Percentiles rank a stretch among this genome's conserved stretches.
phyloP scores from a whole-genome alignment of 2,797 vertebrate genomes.

The Ceyx erithaca region DNA sequence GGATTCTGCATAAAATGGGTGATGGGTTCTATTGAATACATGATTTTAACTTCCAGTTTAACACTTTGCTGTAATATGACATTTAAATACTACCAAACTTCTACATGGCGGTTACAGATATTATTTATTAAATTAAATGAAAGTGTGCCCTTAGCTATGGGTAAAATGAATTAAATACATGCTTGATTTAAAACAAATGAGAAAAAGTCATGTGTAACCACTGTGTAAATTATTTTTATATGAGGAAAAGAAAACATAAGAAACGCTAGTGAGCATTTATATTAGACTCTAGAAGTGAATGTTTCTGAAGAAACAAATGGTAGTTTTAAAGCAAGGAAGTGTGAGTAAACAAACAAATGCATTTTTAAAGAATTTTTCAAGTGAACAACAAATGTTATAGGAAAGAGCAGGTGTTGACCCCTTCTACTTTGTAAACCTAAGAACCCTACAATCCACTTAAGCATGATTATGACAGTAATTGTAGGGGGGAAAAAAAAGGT shows the following conservation, averaged over 20 bases:
- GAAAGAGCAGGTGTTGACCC: slow-evolving; percentile 27
- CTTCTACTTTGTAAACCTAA: background rate
- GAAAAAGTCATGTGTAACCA: slow-evolving; percentile 67
- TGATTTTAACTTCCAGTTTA: slow-evolving; percentile 15
- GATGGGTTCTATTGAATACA: background rate
- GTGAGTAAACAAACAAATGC: slow-evolving; percentile 26
- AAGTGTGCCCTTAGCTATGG: slow-evolving; percentile 32
- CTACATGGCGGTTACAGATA: slow-evolving; percentile 40
- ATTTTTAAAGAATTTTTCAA: slow-evolving; percentile 48
- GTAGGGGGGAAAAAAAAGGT: background rate
- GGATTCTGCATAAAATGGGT: slow-evolving; percentile 1
- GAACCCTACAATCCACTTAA: background rate
- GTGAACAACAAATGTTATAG: background rate
- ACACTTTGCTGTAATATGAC: slow-evolving; percentile 18
- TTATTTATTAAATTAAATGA: slow-evolving; percentile 66
- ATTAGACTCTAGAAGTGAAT: slow-evolving; percentile 35
- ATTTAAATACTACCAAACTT: slow-evolving; percentile 51
- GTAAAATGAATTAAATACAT: slow-evolving; percentile 58
- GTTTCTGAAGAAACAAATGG: slow-evolving; percentile 30
- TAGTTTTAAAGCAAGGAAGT: slow-evolving; percentile 20
- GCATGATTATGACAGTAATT: background rate
- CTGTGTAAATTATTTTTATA: slow-evolving; percentile 53
- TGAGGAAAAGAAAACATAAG: slow-evolving; percentile 49
- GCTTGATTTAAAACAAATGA: slow-evolving; percentile 69
- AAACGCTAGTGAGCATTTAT: slow-evolving; percentile 28